These are phyloP conservation scores for Phataginus tricuspis DNA, from an alignment of 2,797 vertebrate genomes.

Conservation along the genomic window DNA sequence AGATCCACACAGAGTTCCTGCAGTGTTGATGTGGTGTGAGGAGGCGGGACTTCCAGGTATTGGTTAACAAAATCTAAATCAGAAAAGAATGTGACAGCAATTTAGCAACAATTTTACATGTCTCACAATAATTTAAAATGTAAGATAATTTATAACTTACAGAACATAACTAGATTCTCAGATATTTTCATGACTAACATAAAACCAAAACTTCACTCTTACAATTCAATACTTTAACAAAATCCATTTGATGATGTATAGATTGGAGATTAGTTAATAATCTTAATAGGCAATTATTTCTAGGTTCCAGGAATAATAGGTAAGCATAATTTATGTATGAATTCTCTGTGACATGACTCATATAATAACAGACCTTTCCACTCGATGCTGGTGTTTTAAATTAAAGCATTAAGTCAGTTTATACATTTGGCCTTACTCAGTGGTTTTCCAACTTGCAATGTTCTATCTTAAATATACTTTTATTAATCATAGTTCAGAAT, in stretches of 20 bases:
- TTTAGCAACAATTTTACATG: neutral
- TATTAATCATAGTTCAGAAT: slow-evolving; percentile 81
- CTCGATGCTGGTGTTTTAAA: slow-evolving; percentile 65
- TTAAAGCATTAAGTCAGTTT: slow-evolving; percentile 73
- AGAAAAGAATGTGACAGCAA: neutral
- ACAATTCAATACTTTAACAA: neutral
- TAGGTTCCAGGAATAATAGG: slow-evolving; percentile 34
- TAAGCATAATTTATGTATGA: slow-evolving; percentile 42
- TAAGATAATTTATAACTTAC: neutral
- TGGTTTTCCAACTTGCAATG: slow-evolving; percentile 81
- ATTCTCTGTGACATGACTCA: slow-evolving; percentile 63
- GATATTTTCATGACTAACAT: neutral
- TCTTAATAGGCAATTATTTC: neutral
- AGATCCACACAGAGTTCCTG: neutral
- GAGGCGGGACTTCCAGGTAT: neutral
- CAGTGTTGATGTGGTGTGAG: neutral
- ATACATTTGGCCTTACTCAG: slow-evolving; percentile 80
- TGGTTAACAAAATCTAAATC: neutral
- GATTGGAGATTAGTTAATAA: neutral
- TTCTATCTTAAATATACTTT: slow-evolving; percentile 72
- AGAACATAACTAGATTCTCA: slow-evolving; percentile 30
- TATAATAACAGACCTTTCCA: slow-evolving; percentile 56
- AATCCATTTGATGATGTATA: neutral
- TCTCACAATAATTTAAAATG: neutral
- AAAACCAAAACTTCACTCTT: slow-evolving; percentile 28